Evolutionary conservation across 53 echinoderm and acorn worm species (phyloP).

Genomic region (Paracentrotus lividus): DNA sequence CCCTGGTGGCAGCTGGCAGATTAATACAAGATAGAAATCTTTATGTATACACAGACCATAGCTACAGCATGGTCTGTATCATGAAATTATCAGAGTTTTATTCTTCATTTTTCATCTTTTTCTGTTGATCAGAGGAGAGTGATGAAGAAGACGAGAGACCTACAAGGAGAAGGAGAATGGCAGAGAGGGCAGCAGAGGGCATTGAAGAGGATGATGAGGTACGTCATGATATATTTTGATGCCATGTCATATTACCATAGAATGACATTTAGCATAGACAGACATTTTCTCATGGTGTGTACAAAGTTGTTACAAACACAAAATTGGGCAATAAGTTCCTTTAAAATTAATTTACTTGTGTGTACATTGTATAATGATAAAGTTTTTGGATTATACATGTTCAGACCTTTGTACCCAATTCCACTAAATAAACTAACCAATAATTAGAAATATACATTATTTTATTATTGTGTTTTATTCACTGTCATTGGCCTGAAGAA

Average conservation of each 20-base stretch:
- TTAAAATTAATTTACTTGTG: not conserved
- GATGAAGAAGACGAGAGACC: conserved; percentile 98
- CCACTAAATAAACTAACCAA: not conserved
- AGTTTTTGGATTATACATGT: not conserved
- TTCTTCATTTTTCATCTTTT: not conserved
- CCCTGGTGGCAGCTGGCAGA: too few relatives aligned
- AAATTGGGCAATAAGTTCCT: not conserved
- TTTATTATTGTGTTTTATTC: too few relatives aligned
- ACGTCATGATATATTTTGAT: not conserved
- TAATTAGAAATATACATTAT: too few relatives aligned
- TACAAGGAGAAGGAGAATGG: conserved; percentile 85
- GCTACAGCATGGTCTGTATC: too few relatives aligned
- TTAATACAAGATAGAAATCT: too few relatives aligned
- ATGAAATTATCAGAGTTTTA: not conserved
- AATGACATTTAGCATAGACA: not conserved
- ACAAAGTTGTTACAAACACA: not conserved
- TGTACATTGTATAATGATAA: not conserved
- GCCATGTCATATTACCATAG: not conserved
- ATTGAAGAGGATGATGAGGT: conserved; percentile 98
- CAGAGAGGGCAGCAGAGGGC: conserved; percentile 99
- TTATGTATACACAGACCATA: too few relatives aligned
- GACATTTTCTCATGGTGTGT: too few relatives aligned
- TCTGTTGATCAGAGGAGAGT: conserved; percentile 88
- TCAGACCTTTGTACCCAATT: not conserved
- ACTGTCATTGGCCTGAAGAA: too few relatives aligned